These are phyloP conservation scores for Adelges cooleyi DNA, from an alignment of 1,140 invertebrate genomes.

Conservation along the genomic window DNA sequence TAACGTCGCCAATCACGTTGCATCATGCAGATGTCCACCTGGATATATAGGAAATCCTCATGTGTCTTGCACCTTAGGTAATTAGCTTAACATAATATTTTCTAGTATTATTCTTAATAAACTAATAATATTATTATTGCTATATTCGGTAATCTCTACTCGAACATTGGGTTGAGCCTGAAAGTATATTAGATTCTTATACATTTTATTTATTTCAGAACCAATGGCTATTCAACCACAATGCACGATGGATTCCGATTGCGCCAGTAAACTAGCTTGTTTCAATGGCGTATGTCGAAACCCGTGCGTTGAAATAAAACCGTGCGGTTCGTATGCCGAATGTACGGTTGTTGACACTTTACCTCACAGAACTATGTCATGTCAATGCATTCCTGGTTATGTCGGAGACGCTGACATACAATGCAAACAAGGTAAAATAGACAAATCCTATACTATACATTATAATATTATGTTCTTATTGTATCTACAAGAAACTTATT, in stretches of 20 bases:
- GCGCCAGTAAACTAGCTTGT: conserved; percentile 70
- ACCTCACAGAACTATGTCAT: conserved; percentile 75
- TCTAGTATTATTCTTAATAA: too few species aligned
- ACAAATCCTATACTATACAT: neutral
- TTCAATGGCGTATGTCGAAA: conserved; percentile 67
- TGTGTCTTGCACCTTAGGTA: conserved; percentile 50
- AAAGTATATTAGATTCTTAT: too few species aligned
- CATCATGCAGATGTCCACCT: conserved; percentile 68
- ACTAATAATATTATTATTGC: too few species aligned
- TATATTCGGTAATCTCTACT: too few species aligned
- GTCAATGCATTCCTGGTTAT: conserved; percentile 66
- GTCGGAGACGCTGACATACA: conserved; percentile 71
- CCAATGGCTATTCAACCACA: conserved; percentile 45
- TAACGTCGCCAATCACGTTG: conserved; percentile 59
- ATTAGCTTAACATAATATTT: too few species aligned
- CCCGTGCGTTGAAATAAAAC: conserved; percentile 63
- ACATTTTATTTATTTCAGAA: conserved; percentile 30
- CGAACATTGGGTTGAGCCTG: too few species aligned
- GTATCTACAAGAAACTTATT: too few species aligned
- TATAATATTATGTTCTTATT: too few species aligned
- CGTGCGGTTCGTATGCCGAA: conserved; percentile 65
- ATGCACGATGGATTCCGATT: conserved; percentile 71
- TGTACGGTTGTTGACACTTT: conserved; percentile 73
- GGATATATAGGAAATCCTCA: conserved; percentile 69
- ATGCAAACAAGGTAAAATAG: conserved; percentile 55